These are phyloP conservation scores for Euglossa dilemma DNA, from an alignment of 1,140 invertebrate genomes.

Conservation along the genomic window DNA sequence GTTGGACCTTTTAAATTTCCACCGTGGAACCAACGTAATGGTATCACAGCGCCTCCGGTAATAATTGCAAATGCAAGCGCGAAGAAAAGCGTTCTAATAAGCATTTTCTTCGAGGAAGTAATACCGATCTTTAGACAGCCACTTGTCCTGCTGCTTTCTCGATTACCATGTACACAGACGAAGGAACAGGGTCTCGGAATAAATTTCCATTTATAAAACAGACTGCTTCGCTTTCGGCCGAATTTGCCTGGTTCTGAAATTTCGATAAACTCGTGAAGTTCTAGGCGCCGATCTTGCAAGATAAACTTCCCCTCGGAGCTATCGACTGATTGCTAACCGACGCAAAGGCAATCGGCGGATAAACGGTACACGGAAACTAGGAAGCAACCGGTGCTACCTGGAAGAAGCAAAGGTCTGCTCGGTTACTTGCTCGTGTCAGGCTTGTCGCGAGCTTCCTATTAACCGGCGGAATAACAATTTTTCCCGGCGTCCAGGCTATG, in stretches of 20 bases:
- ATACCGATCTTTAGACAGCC: neutral
- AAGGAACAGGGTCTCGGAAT: neutral
- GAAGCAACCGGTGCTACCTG: neutral
- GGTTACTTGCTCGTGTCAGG: neutral
- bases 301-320: neutral
- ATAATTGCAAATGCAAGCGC: neutral
- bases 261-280: neutral
- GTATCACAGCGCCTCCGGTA: neutral
- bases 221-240: neutral
- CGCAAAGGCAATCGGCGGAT: neutral
- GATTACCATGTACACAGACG: neutral
- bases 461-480: constrained; percentile 24
- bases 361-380: neutral
- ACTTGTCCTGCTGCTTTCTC: neutral
- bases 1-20: neutral
- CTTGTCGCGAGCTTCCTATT: constrained; percentile 5
- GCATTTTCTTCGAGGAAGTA: neutral
- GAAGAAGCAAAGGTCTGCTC: neutral
- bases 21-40: neutral
- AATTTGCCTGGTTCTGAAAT: neutral
- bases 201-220: neutral
- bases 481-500: neutral
- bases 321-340: neutral
- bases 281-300: neutral
- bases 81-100: neutral